Conservation (phyloP, 2,797 vertebrate species). For the Pangasius krempfi region DNA sequence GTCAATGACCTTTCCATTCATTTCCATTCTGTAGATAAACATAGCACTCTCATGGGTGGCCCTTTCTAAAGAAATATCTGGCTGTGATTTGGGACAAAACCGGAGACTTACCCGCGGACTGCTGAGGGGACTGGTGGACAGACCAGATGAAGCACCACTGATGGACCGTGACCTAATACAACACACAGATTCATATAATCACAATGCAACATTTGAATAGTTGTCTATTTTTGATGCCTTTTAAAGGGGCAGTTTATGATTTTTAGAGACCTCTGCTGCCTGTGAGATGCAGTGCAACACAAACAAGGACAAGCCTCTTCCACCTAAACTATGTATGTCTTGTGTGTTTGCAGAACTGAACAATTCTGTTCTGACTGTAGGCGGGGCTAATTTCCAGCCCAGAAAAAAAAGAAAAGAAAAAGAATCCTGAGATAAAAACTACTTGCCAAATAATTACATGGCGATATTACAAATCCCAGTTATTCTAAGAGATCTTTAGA, state of each 20-base stretch:
- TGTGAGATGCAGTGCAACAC: background rate
- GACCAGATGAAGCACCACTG: slow-evolving; percentile 96
- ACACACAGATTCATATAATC: slow-evolving; percentile 37
- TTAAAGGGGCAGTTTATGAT: background rate
- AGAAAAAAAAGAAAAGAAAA: background rate
- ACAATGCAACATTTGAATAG: background rate
- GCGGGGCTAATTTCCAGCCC: background rate
- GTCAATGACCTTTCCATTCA: slow-evolving; percentile 21
- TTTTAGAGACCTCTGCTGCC: background rate
- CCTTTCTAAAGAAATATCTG: background rate
- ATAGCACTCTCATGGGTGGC: background rate
- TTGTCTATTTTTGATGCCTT: background rate
- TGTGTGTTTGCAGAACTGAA: background rate
- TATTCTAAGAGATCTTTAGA: background rate
- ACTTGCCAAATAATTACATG: background rate
- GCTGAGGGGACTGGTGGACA: slow-evolving; percentile 97
- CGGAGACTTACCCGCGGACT: slow-evolving; percentile 93
- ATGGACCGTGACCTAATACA: slow-evolving; percentile 93
- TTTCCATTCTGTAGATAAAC: slow-evolving; percentile 15
- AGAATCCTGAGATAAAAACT: background rate
- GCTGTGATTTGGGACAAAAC: slow-evolving; percentile 19
- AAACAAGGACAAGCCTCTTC: background rate
- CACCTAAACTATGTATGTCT: background rate
- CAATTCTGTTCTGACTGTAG: background rate
- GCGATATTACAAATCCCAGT: too few species aligned